Base-by-base conservation (phyloP, 2,113 vertebrate genomes). In the Octodon degus region DNA sequence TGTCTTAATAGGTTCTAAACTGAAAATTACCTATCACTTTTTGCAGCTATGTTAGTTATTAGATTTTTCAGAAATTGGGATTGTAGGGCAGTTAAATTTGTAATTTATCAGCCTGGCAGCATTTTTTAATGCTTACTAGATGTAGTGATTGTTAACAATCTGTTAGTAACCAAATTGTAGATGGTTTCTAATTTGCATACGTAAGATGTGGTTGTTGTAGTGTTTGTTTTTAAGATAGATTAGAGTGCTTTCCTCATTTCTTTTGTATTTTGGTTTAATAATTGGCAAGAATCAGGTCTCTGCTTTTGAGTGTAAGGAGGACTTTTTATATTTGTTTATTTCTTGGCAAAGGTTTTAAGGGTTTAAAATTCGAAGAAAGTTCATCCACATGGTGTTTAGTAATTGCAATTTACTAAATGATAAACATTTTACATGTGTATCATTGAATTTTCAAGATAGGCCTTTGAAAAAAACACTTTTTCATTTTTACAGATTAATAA, bases 201-300 rank as follows among this genome's bases (percentile, higher is more conserved):
- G 79, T 62, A 95, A 96, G 40, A 58, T 16, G 37, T 58, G 1
- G 7, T 94, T 93, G 74, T 37, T 80, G 47, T 47, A 30, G 25
- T 80, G 47, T 34, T 34, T 47, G 74, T 53, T 32, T 80, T 80
- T 32, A 80, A 80, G 77, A 47, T 27, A 79, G 47, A 80, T 53
- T 30, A 47, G 14, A 79, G 30, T 17, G 50, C 68, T 37, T 27
- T 17, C 25, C 62, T 83, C 55, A 37, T 2, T 77, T 94, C 25
- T 79, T 91, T n/a, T 53, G n/a, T 76, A 67, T 92, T 95, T 95
- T 95, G 65, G 84, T 11, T 95, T 95, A 89, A 58, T 83, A 92
- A 55, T 40, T 81, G 50, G 34, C 76, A 60, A 60, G 53, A 86
- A 86, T 32, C 25, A 95, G 62, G 30, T 79, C 25, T 20, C 17